Percentiles rank a stretch among this genome's conserved stretches.
Evolutionary conservation across 1,140 invertebrate genomes (phyloP).

Genomic region (Lepeophtheirus salmonis): DNA sequence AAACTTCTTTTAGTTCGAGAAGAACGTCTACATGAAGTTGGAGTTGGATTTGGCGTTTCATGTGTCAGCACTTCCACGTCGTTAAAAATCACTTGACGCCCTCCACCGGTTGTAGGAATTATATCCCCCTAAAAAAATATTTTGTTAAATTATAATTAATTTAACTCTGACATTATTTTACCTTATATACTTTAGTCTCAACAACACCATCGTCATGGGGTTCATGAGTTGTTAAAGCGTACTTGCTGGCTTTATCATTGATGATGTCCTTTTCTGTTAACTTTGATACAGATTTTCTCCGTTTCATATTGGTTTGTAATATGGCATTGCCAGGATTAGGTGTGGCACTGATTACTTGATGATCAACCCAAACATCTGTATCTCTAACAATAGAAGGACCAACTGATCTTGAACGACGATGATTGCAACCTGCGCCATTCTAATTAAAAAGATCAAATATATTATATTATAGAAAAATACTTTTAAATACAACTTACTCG

Average conservation of each 20-base stretch:
- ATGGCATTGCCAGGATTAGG: slow-evolving; percentile 53
- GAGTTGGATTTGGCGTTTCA: slow-evolving; percentile 48
- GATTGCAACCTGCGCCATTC: neutral
- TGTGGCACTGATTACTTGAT: slow-evolving; percentile 28
- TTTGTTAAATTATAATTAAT: too few relatives aligned
- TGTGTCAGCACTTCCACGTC: slow-evolving; percentile 82
- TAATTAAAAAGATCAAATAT: too few relatives aligned
- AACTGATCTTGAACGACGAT: neutral
- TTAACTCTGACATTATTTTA: too few relatives aligned
- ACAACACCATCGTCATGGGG: slow-evolving; percentile 74
- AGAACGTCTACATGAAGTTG: too few relatives aligned
- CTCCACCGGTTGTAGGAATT: slow-evolving; percentile 71
- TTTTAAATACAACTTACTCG: too few relatives aligned
- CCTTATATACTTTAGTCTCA: slow-evolving; percentile 79
- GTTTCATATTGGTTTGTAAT: slow-evolving; percentile 59
- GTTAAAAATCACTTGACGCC: slow-evolving; percentile 82
- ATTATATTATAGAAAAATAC: too few relatives aligned
- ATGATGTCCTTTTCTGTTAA: slow-evolving; percentile 49
- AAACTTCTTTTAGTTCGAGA: slow-evolving; percentile 17
- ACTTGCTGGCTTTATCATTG: slow-evolving; percentile 55
- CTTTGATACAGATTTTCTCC: slow-evolving; percentile 62
- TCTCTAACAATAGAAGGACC: neutral
- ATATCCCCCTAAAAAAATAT: slow-evolving; percentile 51
- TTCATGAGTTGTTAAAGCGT: slow-evolving; percentile 74
- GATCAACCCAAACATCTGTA: neutral